phyloP scores from a whole-genome alignment of 1,140 invertebrate species.

The Penaeus indicus region DNA sequence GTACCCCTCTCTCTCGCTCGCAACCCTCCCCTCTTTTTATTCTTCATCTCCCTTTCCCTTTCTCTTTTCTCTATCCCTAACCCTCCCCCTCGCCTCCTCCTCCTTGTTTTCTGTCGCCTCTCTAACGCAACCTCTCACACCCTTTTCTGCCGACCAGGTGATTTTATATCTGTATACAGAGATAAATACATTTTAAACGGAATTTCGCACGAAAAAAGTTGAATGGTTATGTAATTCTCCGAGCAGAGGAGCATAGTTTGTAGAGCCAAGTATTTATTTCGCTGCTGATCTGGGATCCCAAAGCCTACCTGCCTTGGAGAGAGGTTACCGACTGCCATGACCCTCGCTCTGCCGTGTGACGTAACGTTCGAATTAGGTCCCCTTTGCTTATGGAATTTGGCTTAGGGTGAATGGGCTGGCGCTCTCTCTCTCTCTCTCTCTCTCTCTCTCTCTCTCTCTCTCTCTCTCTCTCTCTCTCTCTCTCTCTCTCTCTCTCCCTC shows the following conservation, averaged over 20 bases:
- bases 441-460: constrained; percentile 36
- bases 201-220: not conserved
- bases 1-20: not conserved
- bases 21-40: no score
- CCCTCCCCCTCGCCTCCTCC: constrained; percentile 18
- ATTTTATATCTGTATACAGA: no score
- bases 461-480: constrained; percentile 47
- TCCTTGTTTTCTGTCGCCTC: not conserved
- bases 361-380: no score
- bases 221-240: constrained; percentile 5
- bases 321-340: no score
- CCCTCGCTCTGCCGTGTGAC: no score
- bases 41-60: not conserved
- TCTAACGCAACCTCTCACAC: not conserved
- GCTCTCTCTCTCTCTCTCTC: constrained; percentile 30
- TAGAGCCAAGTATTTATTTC: not conserved
- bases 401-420: not conserved
- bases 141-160: not conserved
- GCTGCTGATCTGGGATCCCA: not conserved
- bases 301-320: no score
- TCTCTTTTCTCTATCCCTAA: constrained; percentile 15
- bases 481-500: constrained; percentile 14
- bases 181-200: no score
- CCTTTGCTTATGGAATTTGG: not conserved
- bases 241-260: not conserved